These are phyloP conservation scores for Tethea ocularis DNA, from an alignment of 2,888 invertebrate species.

Conservation along the genomic window DNA sequence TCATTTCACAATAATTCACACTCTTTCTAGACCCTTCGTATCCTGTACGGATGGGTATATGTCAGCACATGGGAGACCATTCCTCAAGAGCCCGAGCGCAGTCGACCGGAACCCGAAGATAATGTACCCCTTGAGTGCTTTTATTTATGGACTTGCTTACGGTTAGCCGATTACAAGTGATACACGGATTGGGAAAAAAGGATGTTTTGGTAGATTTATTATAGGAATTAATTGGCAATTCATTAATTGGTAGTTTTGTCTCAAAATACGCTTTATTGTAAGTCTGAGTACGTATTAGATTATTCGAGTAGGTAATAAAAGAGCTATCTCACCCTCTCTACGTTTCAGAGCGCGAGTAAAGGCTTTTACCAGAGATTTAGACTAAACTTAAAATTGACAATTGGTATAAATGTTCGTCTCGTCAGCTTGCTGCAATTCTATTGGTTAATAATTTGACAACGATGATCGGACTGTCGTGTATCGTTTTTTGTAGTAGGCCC, in stretches of 20 bases:
- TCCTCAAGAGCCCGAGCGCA: conserved; percentile 14
- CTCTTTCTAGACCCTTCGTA: neutral
- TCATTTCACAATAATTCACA: conserved; percentile 20
- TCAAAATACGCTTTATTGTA: no score
- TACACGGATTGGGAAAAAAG: neutral
- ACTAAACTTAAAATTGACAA: no score
- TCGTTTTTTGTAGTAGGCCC: no score
- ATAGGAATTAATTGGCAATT: neutral
- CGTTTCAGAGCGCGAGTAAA: no score
- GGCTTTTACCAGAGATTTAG: no score
- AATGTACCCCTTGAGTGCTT: conserved; percentile 17
- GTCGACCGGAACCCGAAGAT: conserved; percentile 17
- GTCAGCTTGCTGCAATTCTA: no score
- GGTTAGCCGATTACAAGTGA: conserved; percentile 10
- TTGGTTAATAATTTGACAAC: no score
- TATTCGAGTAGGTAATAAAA: no score
- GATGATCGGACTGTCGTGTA: no score
- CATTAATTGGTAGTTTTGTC: neutral
- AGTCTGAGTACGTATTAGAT: no score
- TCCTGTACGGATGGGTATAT: conserved; percentile 7
- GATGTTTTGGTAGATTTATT: neutral
- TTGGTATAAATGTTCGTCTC: no score
- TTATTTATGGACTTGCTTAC: conserved; percentile 15
- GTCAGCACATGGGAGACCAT: conserved; percentile 13
- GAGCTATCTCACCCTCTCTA: no score